Base-by-base conservation (phyloP, 2,797 vertebrate species). In the Enteromius viviparus region DNA sequence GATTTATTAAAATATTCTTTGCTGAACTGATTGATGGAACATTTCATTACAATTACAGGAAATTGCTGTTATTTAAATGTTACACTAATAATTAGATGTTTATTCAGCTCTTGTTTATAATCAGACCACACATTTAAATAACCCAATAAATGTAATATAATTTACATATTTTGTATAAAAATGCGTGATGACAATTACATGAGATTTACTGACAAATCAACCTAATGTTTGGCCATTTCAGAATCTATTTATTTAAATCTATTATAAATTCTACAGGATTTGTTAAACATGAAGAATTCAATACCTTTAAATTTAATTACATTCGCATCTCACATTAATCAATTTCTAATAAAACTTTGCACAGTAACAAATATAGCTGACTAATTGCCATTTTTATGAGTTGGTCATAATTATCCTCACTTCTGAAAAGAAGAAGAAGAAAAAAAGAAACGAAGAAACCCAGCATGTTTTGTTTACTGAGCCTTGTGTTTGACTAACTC, bases 381-480 rank as follows among this genome's bases (percentile, higher is more conserved):
- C 32, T 77, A 81, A 42, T 68, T 64, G 42, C 14, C 7, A 10
- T 68, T 45, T 71, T 69, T 69, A 17, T 84, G 11, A 58, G 37
- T 69, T 32, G 37, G 3, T 19, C 14, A 19, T 76, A 80, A 65
- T 79, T 82, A 55, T 80, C 62, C 53, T 72, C 66, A 40, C 55
- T 34, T 69, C 23, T 85, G 85, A 49, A 84, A 9, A 40, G 37
- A 40, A 40, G 37, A 40, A 40, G 8, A 1, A 8, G 7, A 40
- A 40, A 40, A 42, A 42, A 42, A 42, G 40, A 42, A 42, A 42
- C 9, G 2, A 42, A 42, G 40, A 42, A 42, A 42, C 40, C 34
- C n/a, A 53, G 45, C 42, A 45, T 66, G 10, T 79, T 68, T 85
- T 83, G n/a, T 80, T 87, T 65, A 69, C 34, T 47, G 14, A 47